Conservation (phyloP, 2,113 vertebrate genomes). For the Oxygymnocypris stewartii region DNA sequence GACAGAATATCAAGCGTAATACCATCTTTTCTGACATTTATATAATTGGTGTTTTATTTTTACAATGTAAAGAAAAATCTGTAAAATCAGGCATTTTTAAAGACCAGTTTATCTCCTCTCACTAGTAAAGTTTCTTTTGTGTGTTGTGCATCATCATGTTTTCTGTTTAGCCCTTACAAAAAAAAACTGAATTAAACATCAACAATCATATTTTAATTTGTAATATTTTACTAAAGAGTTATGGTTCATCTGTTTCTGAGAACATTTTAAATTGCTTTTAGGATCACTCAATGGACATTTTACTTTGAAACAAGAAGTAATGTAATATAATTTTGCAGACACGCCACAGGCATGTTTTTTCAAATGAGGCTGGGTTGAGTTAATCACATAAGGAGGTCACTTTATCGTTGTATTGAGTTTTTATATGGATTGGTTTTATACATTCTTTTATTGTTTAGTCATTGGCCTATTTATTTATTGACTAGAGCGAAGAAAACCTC, state of each 20-base stretch:
- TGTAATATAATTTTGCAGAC: too few species aligned
- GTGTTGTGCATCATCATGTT: not conserved
- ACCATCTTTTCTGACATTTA: not conserved
- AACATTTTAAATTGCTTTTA: not conserved
- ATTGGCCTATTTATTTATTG: constrained; percentile 19
- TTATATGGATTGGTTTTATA: not conserved
- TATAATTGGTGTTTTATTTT: not conserved
- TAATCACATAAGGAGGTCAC: not conserved
- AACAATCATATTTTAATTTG: not conserved
- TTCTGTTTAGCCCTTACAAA: not conserved
- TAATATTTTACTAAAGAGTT: too few species aligned
- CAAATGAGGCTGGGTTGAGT: not conserved
- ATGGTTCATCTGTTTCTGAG: not conserved
- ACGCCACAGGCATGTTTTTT: not conserved
- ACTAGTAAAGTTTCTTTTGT: not conserved
- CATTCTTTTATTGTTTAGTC: not conserved
- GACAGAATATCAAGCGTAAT: not conserved
- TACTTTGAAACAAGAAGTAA: too few species aligned
- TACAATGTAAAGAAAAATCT: not conserved
- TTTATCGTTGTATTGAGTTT: not conserved
- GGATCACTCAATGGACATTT: too few species aligned
- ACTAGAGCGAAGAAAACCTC: not conserved
- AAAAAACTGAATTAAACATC: not conserved
- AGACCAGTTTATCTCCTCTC: not conserved
- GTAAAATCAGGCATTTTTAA: not conserved